Percentiles rank a stretch among this genome's conserved stretches.
Conservation (phyloP, 2,797 vertebrate genomes). For the Rallus crepitans region DNA sequence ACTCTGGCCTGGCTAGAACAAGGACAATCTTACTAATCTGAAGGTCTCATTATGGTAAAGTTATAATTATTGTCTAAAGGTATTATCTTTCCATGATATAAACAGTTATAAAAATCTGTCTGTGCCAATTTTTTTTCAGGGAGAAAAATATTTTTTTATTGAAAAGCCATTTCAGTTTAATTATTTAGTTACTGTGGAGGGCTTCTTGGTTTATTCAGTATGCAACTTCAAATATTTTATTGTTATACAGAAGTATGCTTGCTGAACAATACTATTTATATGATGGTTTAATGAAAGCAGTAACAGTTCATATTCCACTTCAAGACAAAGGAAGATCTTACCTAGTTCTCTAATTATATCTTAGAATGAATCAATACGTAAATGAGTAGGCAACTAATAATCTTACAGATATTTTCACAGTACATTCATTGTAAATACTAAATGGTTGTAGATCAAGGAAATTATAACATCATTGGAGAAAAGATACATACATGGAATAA, state of each 20-base stretch:
- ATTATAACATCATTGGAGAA: not conserved
- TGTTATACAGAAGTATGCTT: not conserved
- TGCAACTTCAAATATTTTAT: not conserved
- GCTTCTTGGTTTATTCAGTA: not conserved
- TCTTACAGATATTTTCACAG: not conserved
- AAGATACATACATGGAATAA: not conserved
- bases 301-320: not conserved
- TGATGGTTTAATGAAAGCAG: not conserved
- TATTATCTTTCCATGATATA: too few species aligned
- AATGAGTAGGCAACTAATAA: not conserved
- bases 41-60: too few species aligned
- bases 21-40: too few species aligned
- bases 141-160: not conserved
- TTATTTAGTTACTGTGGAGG: not conserved
- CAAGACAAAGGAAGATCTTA: not conserved
- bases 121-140: too few species aligned
- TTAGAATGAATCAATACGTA: not conserved
- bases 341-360: not conserved
- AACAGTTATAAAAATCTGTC: too few species aligned
- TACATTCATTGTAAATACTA: not conserved
- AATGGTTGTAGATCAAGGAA: not conserved
- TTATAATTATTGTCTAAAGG: too few species aligned
- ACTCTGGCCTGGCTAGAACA: too few species aligned
- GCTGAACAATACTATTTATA: not conserved
- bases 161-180: not conserved